A percentile compares a stretch with the other conserved stretches of the same genome.
phyloP scores from a whole-genome alignment of 2,888 invertebrate genomes.

The Trilocha varians region DNA sequence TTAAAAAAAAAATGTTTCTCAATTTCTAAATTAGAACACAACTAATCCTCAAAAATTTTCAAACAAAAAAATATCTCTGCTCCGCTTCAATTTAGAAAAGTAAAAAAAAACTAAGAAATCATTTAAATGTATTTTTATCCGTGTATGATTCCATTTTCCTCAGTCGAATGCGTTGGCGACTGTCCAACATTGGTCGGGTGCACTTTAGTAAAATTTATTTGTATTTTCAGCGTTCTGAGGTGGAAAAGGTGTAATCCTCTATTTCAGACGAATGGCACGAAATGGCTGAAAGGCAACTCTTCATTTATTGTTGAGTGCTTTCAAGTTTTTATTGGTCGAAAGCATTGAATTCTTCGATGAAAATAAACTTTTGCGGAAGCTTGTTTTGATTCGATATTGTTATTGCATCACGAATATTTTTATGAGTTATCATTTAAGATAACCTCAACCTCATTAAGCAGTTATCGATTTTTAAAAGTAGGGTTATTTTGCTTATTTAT shows the following conservation, averaged over 20 bases:
- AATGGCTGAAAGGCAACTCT: background rate
- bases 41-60: too few species aligned
- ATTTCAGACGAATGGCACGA: background rate
- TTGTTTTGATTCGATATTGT: too few species aligned
- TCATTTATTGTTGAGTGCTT: background rate
- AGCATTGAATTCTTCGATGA: too few species aligned
- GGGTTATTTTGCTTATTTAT: too few species aligned
- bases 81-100: background rate
- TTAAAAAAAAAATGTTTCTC: too few species aligned
- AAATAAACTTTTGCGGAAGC: too few species aligned
- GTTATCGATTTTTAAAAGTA: too few species aligned
- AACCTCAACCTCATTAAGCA: too few species aligned
- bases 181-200: constrained; percentile 21
- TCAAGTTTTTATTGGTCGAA: background rate
- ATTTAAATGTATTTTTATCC: constrained; percentile 19
- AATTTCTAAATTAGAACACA: too few species aligned
- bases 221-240: constrained; percentile 5
- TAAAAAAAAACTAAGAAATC: constrained; percentile 5
- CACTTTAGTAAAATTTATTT: constrained; percentile 22
- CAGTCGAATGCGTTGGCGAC: constrained; percentile 23
- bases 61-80: too few species aligned
- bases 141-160: constrained; percentile 17
- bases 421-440: too few species aligned
- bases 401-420: too few species aligned
- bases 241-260: background rate